These are phyloP conservation scores for Psettodes erumei DNA, from an alignment of 2,113 vertebrate genomes.

Conservation along the genomic window DNA sequence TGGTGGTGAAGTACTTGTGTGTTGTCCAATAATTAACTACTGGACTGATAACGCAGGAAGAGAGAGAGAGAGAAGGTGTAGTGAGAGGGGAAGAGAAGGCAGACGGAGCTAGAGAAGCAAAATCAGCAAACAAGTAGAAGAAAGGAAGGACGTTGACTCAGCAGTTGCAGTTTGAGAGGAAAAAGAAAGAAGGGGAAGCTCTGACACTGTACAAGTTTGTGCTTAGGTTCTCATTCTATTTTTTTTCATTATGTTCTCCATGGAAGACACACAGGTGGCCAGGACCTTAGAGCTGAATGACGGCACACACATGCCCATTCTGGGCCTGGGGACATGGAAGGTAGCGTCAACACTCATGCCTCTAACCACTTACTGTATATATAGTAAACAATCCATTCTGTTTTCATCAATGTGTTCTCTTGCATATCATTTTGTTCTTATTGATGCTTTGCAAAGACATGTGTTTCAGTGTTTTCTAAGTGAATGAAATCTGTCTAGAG, in stretches of 20 bases:
- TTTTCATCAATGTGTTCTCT: not conserved
- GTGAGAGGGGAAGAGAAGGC: conserved; percentile 9
- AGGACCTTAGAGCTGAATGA: conserved; percentile 76
- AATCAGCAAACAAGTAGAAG: conserved; percentile 27
- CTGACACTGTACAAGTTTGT: not conserved
- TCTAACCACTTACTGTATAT: not conserved
- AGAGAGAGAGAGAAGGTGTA: not conserved
- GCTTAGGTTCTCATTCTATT: not conserved
- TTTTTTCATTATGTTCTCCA: conserved; percentile 24
- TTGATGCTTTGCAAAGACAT: not conserved
- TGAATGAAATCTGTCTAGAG: not conserved
- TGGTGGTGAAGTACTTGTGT: conserved; percentile 33
- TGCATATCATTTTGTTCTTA: not conserved
- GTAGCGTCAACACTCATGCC: conserved; percentile 35
- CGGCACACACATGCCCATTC: conserved; percentile 78
- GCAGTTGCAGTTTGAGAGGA: conserved; percentile 16
- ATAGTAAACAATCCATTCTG: not conserved
- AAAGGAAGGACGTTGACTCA: conserved; percentile 54
- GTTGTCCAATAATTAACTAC: conserved; percentile 74
- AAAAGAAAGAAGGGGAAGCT: conserved; percentile 54
- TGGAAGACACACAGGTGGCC: conserved; percentile 57
- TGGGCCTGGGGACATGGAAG: conserved; percentile 84
- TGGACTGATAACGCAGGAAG: conserved; percentile 21
- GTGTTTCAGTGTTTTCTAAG: not conserved
- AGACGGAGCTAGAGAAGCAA: not conserved